These are phyloP conservation scores for Sthenelais limicola DNA, from an alignment of 2,888 invertebrate species.

Conservation along the genomic window DNA sequence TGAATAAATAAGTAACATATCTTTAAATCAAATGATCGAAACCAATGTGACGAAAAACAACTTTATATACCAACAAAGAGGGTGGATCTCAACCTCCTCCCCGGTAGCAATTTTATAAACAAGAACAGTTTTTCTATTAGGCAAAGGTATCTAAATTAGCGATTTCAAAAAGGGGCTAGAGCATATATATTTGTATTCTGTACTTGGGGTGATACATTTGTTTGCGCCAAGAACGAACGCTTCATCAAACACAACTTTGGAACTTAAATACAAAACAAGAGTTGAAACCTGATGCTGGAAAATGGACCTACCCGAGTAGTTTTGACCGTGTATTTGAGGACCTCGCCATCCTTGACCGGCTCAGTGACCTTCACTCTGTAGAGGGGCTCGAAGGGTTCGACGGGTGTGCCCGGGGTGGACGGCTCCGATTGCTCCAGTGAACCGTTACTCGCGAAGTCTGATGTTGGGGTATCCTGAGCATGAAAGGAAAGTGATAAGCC, in stretches of 20 bases:
- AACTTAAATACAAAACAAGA: too few relatives aligned
- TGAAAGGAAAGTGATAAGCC: not conserved
- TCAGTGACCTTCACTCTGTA: conserved; percentile 49
- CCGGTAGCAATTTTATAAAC: too few relatives aligned
- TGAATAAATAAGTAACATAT: not conserved
- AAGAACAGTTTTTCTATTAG: too few relatives aligned
- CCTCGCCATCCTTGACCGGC: conserved; percentile 48
- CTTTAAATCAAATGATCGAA: too few relatives aligned
- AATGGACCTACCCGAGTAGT: conserved; percentile 39
- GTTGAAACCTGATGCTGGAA: not conserved
- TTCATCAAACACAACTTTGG: not conserved
- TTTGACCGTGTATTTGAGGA: conserved; percentile 46
- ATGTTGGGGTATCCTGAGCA: conserved; percentile 43
- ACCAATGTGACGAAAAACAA: too few relatives aligned
- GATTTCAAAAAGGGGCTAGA: too few relatives aligned
- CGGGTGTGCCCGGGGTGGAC: conserved; percentile 45
- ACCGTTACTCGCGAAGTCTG: conserved; percentile 45
- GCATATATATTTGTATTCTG: too few relatives aligned
- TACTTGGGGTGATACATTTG: too few relatives aligned
- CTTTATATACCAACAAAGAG: too few relatives aligned
- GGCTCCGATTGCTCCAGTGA: conserved; percentile 42
- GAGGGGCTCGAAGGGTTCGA: conserved; percentile 41
- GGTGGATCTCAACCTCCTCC: too few relatives aligned
- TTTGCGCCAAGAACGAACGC: too few relatives aligned
- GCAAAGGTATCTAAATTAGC: too few relatives aligned